Evolutionary conservation across 1,140 invertebrate species (phyloP).

Genomic region (Carcinoscorpius rotundicauda): DNA sequence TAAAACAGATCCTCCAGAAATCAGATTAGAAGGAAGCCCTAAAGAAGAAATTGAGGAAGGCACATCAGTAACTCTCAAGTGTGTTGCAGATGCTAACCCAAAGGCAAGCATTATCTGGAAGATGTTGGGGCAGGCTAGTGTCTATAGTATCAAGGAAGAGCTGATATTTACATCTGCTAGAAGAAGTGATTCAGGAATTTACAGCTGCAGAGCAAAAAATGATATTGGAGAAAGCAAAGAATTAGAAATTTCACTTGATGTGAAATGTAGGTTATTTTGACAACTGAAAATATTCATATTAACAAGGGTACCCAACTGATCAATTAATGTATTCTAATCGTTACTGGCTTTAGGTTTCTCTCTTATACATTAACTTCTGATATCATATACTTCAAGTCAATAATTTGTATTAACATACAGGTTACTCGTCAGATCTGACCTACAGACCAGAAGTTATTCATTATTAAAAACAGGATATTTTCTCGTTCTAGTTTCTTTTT

Average conservation of each 20-base stretch:
- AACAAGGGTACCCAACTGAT: too few species aligned
- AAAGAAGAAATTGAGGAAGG: constrained; percentile 63
- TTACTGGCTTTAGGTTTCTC: too few species aligned
- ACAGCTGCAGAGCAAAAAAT: constrained; percentile 25
- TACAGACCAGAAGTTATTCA: too few species aligned
- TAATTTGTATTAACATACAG: too few species aligned
- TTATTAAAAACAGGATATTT: too few species aligned
- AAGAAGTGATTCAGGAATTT: constrained; percentile 22
- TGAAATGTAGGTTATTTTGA: constrained; percentile 19
- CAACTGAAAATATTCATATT: too few species aligned
- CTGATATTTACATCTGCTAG: constrained; percentile 22
- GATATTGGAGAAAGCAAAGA: constrained; percentile 25
- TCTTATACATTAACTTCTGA: too few species aligned
- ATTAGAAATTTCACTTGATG: constrained; percentile 23
- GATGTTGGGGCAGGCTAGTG: constrained; percentile 39
- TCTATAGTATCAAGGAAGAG: constrained; percentile 29
- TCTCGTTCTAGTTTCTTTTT: too few species aligned
- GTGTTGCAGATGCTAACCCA: constrained; percentile 72
- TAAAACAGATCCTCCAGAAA: constrained; percentile 57
- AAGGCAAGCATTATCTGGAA: constrained; percentile 68
- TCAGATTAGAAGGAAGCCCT: constrained; percentile 54
- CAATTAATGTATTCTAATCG: too few species aligned
- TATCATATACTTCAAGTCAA: too few species aligned
- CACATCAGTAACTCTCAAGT: constrained; percentile 60
- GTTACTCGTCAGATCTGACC: too few species aligned